phyloP scores from a whole-genome alignment of 2,113 vertebrate species.

The Trematocara marginatum region DNA sequence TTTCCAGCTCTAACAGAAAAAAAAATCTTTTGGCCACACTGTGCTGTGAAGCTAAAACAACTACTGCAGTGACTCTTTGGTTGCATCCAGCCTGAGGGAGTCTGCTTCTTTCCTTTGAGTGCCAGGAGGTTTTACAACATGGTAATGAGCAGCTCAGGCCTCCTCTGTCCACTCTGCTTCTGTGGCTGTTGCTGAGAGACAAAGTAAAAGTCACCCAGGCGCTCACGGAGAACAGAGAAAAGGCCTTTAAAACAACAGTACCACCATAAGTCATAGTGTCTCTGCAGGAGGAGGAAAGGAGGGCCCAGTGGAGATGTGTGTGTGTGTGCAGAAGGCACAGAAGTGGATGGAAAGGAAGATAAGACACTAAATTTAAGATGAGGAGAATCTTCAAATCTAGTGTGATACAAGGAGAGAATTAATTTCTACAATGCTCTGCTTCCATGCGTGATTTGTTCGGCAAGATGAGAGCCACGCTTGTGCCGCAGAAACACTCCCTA shows the following conservation, averaged over 20 bases:
- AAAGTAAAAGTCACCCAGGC: slow-evolving; percentile 59
- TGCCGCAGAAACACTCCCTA: not conserved
- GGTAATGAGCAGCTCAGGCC: slow-evolving; percentile 55
- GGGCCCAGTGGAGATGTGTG: not conserved
- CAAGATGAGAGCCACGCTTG: not conserved
- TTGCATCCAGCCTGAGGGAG: slow-evolving; percentile 2
- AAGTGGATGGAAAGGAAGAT: not conserved
- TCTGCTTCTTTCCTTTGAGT: slow-evolving; percentile 23
- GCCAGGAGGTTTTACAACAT: slow-evolving; percentile 55
- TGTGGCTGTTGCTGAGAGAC: slow-evolving; percentile 68
- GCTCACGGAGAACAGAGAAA: not conserved
- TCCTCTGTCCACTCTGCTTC: slow-evolving; percentile 38
- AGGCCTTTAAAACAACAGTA: slow-evolving; percentile 35
- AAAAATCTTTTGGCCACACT: fast-evolving
- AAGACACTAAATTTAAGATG: not conserved
- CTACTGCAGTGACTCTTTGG: not conserved
- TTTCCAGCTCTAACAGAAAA: not conserved
- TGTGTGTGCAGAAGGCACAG: not conserved
- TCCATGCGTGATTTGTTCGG: not conserved
- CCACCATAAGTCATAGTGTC: slow-evolving; percentile 38
- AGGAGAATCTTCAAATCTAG: not conserved
- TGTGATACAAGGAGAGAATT: not conserved
- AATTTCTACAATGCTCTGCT: not conserved
- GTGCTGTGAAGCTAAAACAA: not conserved
- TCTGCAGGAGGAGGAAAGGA: not conserved